Evolutionary conservation across 2,888 invertebrate genomes (phyloP), one percentile per base, ranked within the genome.

Genomic region (Holacanthella duospinosa): DNA sequence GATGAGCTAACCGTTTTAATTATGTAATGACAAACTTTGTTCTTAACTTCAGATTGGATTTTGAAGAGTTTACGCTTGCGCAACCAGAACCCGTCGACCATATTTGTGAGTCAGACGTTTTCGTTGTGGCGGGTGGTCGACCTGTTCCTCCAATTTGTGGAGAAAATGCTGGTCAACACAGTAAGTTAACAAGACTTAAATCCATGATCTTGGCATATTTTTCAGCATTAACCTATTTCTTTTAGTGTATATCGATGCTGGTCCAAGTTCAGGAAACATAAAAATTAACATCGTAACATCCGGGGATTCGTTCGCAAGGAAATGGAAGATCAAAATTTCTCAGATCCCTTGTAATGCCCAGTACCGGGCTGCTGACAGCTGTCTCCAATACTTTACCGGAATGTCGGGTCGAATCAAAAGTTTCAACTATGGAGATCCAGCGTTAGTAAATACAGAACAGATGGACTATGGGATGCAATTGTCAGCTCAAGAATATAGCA

Each of bases 221-320:
- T n/a, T n/a, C n/a, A n/a, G n/a, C n/a, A n/a, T n/a, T n/a, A n/a
- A n/a, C n/a, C n/a, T 43, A 59, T 59, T 48, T 59, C 62, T 76
- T 77, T 60, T 76, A 91, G 91, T 92, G 86, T 92, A 91, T 75
- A 82, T 92, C 43, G 89, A 89, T 73, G 87, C 88, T 0, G 90
- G 90, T 0, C 77, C 84, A 1, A 86, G 86, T 0, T 86, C 86
- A 25, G 88, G 86, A 75, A 89, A 91, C 0, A 85, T 91, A 53
- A 87, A 87, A 21, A 76, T 92, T 62, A 89, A 90, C 0, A 83
- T 89, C 55, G 87, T 91, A 1, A 89, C 89, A 1, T 88, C 87
- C 71, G 89, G 88, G 1, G 82, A 80, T 12, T 80, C 86, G 0
- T 88, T 85, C 74, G 82, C 85, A 4, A 81, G 91, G 48, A 82